phyloP scores from a whole-genome alignment of 2,113 vertebrate species.

The Cathartes aura region DNA sequence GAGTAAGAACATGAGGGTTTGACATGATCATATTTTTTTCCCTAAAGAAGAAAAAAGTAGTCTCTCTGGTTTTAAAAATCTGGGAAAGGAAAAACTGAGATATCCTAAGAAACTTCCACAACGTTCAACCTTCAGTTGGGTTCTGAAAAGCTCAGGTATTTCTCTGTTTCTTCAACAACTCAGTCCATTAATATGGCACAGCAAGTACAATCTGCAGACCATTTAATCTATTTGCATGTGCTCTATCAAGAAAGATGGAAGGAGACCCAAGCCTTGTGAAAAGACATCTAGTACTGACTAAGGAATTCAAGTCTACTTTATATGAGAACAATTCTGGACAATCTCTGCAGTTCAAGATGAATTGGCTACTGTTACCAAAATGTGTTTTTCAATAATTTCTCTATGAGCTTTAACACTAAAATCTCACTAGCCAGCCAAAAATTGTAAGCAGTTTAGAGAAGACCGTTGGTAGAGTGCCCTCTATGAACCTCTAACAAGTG shows the following conservation, averaged over 20 bases:
- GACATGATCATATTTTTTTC: background rate
- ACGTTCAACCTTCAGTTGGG: background rate
- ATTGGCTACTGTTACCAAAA: background rate
- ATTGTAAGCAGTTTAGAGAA: background rate
- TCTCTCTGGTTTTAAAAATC: background rate
- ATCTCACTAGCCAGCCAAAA: background rate
- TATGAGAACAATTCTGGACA: background rate
- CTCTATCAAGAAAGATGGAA: background rate
- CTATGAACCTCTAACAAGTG: background rate
- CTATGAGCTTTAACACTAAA: background rate
- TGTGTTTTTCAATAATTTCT: background rate
- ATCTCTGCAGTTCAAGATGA: background rate
- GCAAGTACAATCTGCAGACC: background rate
- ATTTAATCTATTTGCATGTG: background rate
- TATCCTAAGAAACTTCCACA: background rate
- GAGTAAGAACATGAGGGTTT: background rate
- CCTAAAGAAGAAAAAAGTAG: background rate
- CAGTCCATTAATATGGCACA: background rate
- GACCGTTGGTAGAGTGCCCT: fast-evolving
- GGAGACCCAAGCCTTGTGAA: background rate
- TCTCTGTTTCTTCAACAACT: background rate
- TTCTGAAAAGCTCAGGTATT: background rate
- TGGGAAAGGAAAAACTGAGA: background rate
- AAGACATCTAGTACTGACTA: background rate
- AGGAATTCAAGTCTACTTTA: background rate